These are phyloP conservation scores for Anthoptus insignis DNA, from an alignment of 2,888 invertebrate species.

Conservation along the genomic window DNA sequence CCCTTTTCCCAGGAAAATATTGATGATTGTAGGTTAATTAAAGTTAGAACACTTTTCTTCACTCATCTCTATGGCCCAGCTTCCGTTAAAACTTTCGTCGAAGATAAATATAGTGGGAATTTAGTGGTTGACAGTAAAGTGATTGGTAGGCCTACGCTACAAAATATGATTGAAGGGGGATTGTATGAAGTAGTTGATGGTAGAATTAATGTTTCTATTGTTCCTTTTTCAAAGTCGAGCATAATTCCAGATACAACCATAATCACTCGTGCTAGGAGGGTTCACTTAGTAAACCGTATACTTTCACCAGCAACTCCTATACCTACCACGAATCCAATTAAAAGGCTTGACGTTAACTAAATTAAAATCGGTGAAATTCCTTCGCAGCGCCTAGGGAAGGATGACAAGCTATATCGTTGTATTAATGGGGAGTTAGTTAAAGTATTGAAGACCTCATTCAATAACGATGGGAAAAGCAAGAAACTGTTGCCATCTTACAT, in stretches of 20 bases:
- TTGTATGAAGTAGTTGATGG: constrained; percentile 36
- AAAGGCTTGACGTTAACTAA: constrained; percentile 38
- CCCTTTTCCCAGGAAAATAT: constrained; percentile 13
- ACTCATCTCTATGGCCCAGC: constrained; percentile 29
- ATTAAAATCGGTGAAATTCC: constrained; percentile 45
- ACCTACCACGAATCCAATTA: neutral
- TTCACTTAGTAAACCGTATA: constrained; percentile 17
- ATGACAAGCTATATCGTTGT: constrained; percentile 42
- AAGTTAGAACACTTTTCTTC: neutral
- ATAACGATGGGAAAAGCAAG: constrained; percentile 48
- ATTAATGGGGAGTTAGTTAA: constrained; percentile 48
- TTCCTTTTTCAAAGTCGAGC: constrained; percentile 28
- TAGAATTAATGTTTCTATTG: constrained; percentile 20
- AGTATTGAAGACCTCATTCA: constrained; percentile 41
- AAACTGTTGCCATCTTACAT: constrained; percentile 45
- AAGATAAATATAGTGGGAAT: constrained; percentile 9
- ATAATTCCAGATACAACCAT: constrained; percentile 1
- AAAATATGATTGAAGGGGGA: constrained; percentile 40
- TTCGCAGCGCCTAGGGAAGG: too few relatives aligned
- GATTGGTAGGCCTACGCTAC: constrained; percentile 39
- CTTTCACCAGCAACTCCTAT: neutral
- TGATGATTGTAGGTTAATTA: neutral
- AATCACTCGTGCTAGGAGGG: constrained; percentile 15
- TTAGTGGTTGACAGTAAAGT: constrained; percentile 33
- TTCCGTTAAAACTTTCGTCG: constrained; percentile 21